Evolutionary conservation across 92 coral and sea anemone species (phyloP).

Genomic region (Porites cylindrica): DNA sequence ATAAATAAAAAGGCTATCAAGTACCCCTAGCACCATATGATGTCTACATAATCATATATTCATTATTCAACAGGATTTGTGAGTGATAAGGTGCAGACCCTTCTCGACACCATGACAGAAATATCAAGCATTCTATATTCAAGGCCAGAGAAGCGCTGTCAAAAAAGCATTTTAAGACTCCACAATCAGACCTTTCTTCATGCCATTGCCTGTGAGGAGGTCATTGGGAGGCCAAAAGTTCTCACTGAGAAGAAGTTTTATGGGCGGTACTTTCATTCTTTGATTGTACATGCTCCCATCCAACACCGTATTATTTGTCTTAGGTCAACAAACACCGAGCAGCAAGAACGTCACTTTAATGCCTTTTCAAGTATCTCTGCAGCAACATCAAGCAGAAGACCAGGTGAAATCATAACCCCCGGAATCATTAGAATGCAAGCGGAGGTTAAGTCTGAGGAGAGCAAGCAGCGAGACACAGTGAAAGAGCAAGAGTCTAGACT

Average conservation of each 20-base stretch:
- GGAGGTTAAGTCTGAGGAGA: slow-evolving; percentile 26
- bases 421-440: slow-evolving; percentile 48
- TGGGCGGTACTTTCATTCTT: slow-evolving; percentile 49
- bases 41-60: no score
- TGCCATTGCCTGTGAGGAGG: slow-evolving; percentile 33
- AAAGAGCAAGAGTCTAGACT: slow-evolving; percentile 42
- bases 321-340: slow-evolving; percentile 36
- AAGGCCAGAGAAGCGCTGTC: slow-evolving; percentile 23
- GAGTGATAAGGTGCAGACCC: slow-evolving; percentile 35
- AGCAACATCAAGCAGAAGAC: slow-evolving; percentile 55
- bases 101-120: slow-evolving; percentile 29
- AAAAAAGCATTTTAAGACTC: slow-evolving; percentile 29
- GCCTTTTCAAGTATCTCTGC: slow-evolving; percentile 31
- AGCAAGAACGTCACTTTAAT: slow-evolving; percentile 38
- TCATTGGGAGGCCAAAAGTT: slow-evolving; percentile 26
- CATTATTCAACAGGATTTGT: not conserved
- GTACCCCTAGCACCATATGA: no score
- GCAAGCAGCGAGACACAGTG: slow-evolving; percentile 1
- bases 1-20: no score
- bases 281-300: slow-evolving; percentile 36
- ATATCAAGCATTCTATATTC: slow-evolving; percentile 16
- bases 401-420: slow-evolving; percentile 49
- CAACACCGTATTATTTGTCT: slow-evolving; percentile 19
- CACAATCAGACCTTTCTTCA: slow-evolving; percentile 43
- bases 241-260: slow-evolving; percentile 23